A percentile compares a stretch with the other conserved stretches of the same genome.
Conservation (phyloP, 2,888 invertebrate genomes). For the Busseola fusca region DNA sequence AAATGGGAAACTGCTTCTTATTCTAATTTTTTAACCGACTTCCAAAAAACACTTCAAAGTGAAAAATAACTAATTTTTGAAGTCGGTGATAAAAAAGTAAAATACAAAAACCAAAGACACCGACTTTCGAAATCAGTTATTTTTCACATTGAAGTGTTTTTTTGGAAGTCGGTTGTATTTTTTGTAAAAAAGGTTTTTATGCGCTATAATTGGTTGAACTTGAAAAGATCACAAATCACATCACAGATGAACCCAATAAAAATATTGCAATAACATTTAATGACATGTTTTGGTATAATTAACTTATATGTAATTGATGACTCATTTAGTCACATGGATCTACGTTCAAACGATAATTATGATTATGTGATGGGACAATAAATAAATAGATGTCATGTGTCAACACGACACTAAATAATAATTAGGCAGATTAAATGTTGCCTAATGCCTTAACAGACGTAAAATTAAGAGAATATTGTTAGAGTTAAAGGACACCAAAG, state of each 20-base stretch:
- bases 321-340: neutral
- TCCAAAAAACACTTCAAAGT: no score
- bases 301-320: slow-evolving; percentile 8
- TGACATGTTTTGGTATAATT: neutral
- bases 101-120: no score
- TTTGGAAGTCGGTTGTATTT: no score
- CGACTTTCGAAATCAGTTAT: no score
- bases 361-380: neutral
- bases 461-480: neutral
- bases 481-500: no score
- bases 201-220: neutral
- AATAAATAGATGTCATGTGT: neutral
- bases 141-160: no score
- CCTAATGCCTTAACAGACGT: neutral
- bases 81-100: no score
- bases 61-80: no score
- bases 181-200: no score
- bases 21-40: no score
- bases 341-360: slow-evolving; percentile 13
- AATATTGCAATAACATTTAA: slow-evolving; percentile 16
- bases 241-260: neutral
- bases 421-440: neutral
- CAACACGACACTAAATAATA: neutral
- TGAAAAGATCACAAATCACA: neutral
- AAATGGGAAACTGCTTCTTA: neutral